Base-by-base conservation (phyloP, 2,888 invertebrate genomes). In the Ceraclea dissimilis region DNA sequence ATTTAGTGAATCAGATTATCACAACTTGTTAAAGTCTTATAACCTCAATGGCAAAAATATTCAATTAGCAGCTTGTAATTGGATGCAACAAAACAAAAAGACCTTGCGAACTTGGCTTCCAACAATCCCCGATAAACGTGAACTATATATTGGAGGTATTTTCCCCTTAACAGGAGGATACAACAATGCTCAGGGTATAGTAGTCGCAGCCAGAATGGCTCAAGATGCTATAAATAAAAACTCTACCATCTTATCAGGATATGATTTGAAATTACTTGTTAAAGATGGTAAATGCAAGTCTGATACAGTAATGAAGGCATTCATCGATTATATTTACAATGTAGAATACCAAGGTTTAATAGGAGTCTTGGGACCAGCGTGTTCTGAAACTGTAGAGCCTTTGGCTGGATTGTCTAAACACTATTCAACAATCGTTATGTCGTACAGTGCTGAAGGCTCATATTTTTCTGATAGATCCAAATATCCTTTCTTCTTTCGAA, bases 381-480 rank as follows among this genome's bases (percentile, higher is more conserved):
- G 90, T 65, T 87, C 88, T 0, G 89, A 90, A 67, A 88, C 89
- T 0, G 85, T 90, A 0, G 88, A 89, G 66, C 88, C 89, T 0
- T 74, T 90, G 33, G 88, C 88, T 0, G 87, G 87, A 0, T 81
- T 90, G 2, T 85, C 89, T 0, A 84, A 83, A 60, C 84, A 86
- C 65, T 87, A 84, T 65, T 80, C 80, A 62, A 85, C 85, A 51
- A 76, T 87, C 57, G 82, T 88, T 1, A 83, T 90, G 58, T 88
- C 88, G 51, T 90, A 90, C 68, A 85, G 86, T 58, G 90, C 89
- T 0, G 89, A 90, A 68, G 88, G 88, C 0, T 81, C 85, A 1
- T 82, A 81, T 46, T 85, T 88, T 65, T 80, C 81, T 1, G 83
- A 88, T 68, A 75, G 86, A 18, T 70, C 72, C 2, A 83, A 81